Conservation (phyloP, 2,113 vertebrate genomes). For the Leucosticte australis region DNA sequence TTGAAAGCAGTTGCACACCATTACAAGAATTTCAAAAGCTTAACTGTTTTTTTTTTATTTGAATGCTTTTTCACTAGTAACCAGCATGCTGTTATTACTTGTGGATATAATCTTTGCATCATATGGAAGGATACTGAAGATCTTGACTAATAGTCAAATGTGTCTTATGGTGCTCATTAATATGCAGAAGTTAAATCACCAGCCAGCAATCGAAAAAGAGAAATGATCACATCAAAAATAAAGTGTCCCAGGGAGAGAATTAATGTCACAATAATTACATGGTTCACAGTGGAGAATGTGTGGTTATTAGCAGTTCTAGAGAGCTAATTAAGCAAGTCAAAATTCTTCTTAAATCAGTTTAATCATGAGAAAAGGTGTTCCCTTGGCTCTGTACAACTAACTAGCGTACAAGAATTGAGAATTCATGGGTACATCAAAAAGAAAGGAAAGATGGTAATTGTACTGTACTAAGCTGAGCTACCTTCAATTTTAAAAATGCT, state of each 20-base stretch:
- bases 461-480: constrained; percentile 11
- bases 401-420: constrained; percentile 46
- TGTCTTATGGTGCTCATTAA: constrained; percentile 37
- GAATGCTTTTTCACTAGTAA: not conserved
- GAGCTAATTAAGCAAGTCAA: constrained; percentile 74
- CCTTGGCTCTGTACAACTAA: constrained; percentile 64
- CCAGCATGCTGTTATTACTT: not conserved
- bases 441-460: constrained; percentile 23
- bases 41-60: not conserved
- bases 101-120: not conserved
- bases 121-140: not conserved
- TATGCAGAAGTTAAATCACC: constrained; percentile 48
- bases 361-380: constrained; percentile 50
- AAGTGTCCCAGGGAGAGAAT: constrained; percentile 68
- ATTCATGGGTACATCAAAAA: constrained; percentile 60
- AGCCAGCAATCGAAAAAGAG: constrained; percentile 47
- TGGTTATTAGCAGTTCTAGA: constrained; percentile 71
- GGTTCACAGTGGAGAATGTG: constrained; percentile 67
- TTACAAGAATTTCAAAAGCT: not conserved
- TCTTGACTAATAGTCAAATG: not conserved
- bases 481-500: constrained; percentile 26
- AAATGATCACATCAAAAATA: constrained; percentile 70
- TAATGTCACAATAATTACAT: constrained; percentile 77
- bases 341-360: constrained; percentile 70
- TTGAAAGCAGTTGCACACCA: not conserved